Evolutionary conservation across 1,140 invertebrate genomes (phyloP), one percentile per base, ranked within the genome.

Genomic region (Acyrthosiphon pisum): DNA sequence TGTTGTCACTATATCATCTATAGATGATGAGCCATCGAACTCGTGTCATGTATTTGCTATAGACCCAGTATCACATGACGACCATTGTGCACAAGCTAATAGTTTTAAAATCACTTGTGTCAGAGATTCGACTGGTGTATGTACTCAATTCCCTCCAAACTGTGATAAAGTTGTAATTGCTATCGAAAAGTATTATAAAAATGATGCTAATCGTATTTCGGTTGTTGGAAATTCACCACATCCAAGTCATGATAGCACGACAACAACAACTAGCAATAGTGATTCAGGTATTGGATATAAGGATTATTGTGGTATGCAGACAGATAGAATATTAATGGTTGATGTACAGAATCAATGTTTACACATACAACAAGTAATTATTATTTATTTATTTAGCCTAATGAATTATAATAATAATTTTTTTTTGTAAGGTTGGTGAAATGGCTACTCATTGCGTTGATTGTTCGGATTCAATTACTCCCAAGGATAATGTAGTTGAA

Each of bases 31-130:
- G 94, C 93, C 97, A 1, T 98, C 98, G 26, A 98, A 98, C 94
- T 99, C 98, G 76, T 99, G 98, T 95, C 98, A 99, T 95, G 98
- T 99, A 1, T 99, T 99, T 95, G 98, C 98, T 94, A 97, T 99
- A 30, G 98, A 99, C 94, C 97, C 98, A 1, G 97, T 98, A 94
- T 97, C 99, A 95, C 97, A 99, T 95, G 96, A 96, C 68, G 96
- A 97, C 56, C 98, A 99, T 95, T 95, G 96, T 46, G 95, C 96
- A n/a, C 96, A 97, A 95, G 98, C 98, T 4, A 96, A 96, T 94
- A 96, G 96, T 93, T 98, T 98, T 95, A 96, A 97, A 94, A 96
- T 98, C 86, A 95, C 96, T n/a, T 98, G 98, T 94, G 96, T 97
- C 95, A 95, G 96, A 81, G 96, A 96, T 20, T 96, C 96, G 0